phyloP scores from a whole-genome alignment of 2,888 invertebrate genomes.

The Pseudococcus jackbeardsleyi region DNA sequence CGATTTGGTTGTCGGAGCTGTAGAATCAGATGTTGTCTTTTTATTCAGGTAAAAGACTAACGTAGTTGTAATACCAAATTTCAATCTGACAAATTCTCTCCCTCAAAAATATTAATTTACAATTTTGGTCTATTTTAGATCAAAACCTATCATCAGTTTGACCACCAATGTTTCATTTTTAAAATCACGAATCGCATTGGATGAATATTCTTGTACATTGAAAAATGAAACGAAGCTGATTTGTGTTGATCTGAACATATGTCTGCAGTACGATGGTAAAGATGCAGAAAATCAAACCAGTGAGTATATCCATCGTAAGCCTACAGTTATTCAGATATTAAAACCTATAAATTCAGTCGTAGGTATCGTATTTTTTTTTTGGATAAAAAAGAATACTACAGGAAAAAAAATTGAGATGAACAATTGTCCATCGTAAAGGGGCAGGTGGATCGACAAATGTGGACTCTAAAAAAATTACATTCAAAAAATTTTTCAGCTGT shows the following conservation, averaged over 20 bases:
- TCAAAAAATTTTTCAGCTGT: too few relatives aligned
- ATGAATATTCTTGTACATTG: neutral
- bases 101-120: too few relatives aligned
- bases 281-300: neutral
- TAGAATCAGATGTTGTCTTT: slow-evolving; percentile 86
- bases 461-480: too few relatives aligned
- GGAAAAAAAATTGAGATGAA: too few relatives aligned
- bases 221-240: neutral
- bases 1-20: slow-evolving; percentile 93
- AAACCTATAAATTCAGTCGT: too few relatives aligned
- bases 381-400: too few relatives aligned
- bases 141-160: neutral
- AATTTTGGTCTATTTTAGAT: neutral
- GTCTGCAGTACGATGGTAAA: neutral
- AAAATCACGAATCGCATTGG: neutral
- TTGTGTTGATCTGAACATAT: neutral
- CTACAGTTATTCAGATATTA: too few relatives aligned
- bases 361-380: too few relatives aligned
- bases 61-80: too few relatives aligned
- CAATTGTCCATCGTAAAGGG: too few relatives aligned
- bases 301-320: neutral
- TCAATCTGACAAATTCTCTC: too few relatives aligned
- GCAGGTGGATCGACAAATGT: too few relatives aligned
- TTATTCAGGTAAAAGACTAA: slow-evolving; percentile 78
- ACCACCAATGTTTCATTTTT: neutral